Percentiles rank a stretch among this genome's conserved stretches.
phyloP scores from a whole-genome alignment of 2,797 vertebrate genomes.

The Xiphorhynchus erythropygius region DNA sequence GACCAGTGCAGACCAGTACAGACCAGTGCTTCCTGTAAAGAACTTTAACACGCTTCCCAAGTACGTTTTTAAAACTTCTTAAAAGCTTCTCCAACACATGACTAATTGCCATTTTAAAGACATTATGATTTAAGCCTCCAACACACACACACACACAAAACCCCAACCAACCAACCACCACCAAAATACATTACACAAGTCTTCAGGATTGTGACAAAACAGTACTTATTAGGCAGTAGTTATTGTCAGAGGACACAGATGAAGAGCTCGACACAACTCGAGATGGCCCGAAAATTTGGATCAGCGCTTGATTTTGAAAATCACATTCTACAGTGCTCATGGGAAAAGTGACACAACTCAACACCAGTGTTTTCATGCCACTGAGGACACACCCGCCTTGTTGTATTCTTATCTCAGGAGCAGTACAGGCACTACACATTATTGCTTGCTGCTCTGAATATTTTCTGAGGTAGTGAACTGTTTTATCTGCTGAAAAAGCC shows the following conservation, averaged over 20 bases:
- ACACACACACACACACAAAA: background rate
- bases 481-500: background rate
- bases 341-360: background rate
- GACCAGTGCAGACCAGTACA: background rate
- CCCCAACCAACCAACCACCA: background rate
- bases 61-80: background rate
- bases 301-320: background rate
- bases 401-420: background rate
- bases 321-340: background rate
- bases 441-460: background rate
- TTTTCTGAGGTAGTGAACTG: background rate
- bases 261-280: background rate
- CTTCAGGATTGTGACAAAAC: background rate
- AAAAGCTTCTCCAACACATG: background rate
- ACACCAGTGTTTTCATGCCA: background rate
- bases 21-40: background rate
- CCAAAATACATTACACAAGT: background rate
- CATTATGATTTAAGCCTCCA: background rate
- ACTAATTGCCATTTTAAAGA: background rate
- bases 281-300: background rate
- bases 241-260: background rate
- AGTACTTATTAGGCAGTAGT: background rate
- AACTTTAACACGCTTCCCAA: background rate
- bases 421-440: background rate
- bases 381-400: background rate